Evolutionary conservation across 1,140 invertebrate species (phyloP), one percentile per base, ranked within the genome.

Genomic region (Anastatus disparis): DNA sequence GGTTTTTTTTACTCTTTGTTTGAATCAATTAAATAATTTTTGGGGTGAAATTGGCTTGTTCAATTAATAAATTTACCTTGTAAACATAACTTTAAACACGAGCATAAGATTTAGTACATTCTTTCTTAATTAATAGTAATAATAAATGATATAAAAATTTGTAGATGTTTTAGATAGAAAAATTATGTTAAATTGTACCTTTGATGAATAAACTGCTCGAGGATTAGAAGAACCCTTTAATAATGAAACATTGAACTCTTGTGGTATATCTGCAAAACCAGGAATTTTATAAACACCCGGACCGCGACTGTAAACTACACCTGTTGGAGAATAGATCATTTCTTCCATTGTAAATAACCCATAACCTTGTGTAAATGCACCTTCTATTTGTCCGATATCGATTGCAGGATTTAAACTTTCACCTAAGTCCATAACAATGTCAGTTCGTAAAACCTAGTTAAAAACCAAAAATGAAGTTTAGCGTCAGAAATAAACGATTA

Each of bases 401-500:
- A 98, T 96, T 0, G 95, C 95, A 35, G 96, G 96, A 86, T 98
- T 98, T 29, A 98, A 83, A 85, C 95, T 97, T 71, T 94, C 91
- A 24, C 93, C 93, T 65, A 97, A 88, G 86, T 98, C 96, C 96
- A 98, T 98, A 0, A 98, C 95, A 75, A 98, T 97, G 78, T 98
- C 95, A 12, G 93, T 94, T 79, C 92, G 88, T 44, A 96, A 78
- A 13, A 97, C 91, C 91, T 92, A 50, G n/a, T n/a, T n/a, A n/a
- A n/a, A n/a, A n/a, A n/a, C n/a, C n/a, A n/a, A n/a, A n/a, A n/a
- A n/a, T n/a, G n/a, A n/a, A n/a, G n/a, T n/a, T n/a, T n/a, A n/a
- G n/a, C n/a, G n/a, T n/a, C n/a, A n/a, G n/a, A n/a, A n/a, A n/a
- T n/a, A n/a, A n/a, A n/a, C n/a, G n/a, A n/a, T n/a, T n/a, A n/a